A percentile compares a stretch with the other conserved stretches of the same genome.
Conservation (phyloP, 1,140 invertebrate genomes). For the Stenopsyche tienmushanensis region DNA sequence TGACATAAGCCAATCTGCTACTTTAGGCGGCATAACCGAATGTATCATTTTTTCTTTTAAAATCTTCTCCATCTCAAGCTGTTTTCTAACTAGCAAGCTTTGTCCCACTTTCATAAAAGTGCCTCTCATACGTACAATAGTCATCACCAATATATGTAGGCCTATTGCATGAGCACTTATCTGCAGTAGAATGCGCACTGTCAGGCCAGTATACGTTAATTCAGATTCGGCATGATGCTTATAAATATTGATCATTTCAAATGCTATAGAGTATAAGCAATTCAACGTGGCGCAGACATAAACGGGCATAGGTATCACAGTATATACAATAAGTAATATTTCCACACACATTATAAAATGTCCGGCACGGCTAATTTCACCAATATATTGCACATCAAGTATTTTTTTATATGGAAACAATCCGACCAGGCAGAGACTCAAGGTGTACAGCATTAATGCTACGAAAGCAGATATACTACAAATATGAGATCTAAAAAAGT, state of each 20-base stretch:
- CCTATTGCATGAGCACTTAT: constrained; percentile 90
- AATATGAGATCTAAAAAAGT: constrained; percentile 66
- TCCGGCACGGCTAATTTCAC: constrained; percentile 72
- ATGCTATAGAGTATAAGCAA: constrained; percentile 76
- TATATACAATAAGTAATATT: constrained; percentile 88
- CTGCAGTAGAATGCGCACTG: constrained; percentile 79
- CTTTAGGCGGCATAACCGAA: constrained; percentile 92
- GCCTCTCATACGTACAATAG: constrained; percentile 85
- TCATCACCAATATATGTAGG: constrained; percentile 91
- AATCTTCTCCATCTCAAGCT: constrained; percentile 90
- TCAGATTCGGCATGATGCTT: constrained; percentile 52
- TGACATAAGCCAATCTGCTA: constrained; percentile 84
- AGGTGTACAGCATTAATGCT: constrained; percentile 63
- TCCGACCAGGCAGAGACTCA: constrained; percentile 64
- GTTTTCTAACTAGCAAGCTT: constrained; percentile 80
- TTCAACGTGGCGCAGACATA: constrained; percentile 80
- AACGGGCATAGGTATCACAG: constrained; percentile 86
- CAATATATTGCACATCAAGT: constrained; percentile 41
- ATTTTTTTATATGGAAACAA: constrained; percentile 34
- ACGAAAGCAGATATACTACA: constrained; percentile 65
- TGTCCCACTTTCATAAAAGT: constrained; percentile 97
- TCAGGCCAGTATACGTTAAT: constrained; percentile 59
- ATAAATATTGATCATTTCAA: constrained; percentile 66
- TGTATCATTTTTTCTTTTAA: constrained; percentile 97
- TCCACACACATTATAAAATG: constrained; percentile 84